These are phyloP conservation scores for Aquatica leii DNA, from an alignment of 2,888 invertebrate genomes.

Conservation along the genomic window DNA sequence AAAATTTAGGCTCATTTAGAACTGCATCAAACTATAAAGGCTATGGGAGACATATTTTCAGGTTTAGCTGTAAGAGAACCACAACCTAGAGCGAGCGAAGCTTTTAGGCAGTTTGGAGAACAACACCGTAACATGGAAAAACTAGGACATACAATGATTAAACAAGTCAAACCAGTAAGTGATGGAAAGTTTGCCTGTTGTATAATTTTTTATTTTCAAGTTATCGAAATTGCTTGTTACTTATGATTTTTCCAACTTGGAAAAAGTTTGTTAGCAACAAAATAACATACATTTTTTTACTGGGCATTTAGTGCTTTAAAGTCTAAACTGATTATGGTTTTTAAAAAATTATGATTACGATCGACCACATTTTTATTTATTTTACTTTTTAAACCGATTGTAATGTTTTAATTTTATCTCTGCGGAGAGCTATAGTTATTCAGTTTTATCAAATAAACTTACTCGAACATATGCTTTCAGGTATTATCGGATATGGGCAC, in stretches of 20 bases:
- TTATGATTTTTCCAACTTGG: too few relatives aligned
- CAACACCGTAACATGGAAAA: slow-evolving; percentile 93
- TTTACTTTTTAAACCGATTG: too few relatives aligned
- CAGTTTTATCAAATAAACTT: too few relatives aligned
- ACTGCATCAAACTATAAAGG: slow-evolving; percentile 85
- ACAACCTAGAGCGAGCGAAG: slow-evolving; percentile 93
- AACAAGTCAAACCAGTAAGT: slow-evolving; percentile 87
- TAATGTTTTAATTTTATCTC: too few relatives aligned
- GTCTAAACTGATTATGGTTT: too few relatives aligned
- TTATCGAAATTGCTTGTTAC: slow-evolving; percentile 12
- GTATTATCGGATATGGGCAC: slow-evolving; percentile 95
- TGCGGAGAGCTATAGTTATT: too few relatives aligned
- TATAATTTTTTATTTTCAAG: background rate
- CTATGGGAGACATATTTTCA: slow-evolving; percentile 94
- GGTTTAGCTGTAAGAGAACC: slow-evolving; percentile 95
- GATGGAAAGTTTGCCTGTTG: too few relatives aligned
- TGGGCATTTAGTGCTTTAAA: too few relatives aligned
- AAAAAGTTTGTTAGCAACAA: too few relatives aligned
- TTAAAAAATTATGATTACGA: too few relatives aligned
- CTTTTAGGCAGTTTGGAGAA: slow-evolving; percentile 93
- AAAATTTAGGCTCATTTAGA: slow-evolving; percentile 80
- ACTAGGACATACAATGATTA: slow-evolving; percentile 87
- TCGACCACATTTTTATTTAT: too few relatives aligned
- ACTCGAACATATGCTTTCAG: slow-evolving; percentile 58
- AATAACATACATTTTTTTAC: too few relatives aligned